Evolutionary conservation across 1,140 invertebrate genomes (phyloP), one percentile per base, ranked within the genome.

Genomic region (Paramacrobiotus metropolitanus): DNA sequence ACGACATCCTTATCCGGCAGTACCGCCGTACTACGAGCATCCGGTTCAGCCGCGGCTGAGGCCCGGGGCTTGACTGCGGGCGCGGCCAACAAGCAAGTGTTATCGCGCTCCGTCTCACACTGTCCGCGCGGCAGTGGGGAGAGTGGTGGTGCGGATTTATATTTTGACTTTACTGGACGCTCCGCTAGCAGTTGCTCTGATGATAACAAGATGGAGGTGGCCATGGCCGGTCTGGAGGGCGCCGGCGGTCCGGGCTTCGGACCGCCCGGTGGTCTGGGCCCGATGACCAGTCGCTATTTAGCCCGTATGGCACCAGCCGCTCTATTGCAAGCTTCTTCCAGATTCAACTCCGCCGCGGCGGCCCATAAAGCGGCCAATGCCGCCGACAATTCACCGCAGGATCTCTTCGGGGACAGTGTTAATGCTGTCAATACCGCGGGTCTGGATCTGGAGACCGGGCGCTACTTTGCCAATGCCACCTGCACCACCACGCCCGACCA

Each of bases 191-290:
- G 28, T 28, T 55, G 48, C 48, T 55, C 48, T 55, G 48, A 55
- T 55, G 48, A 55, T 55, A 55, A 28, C 28, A 55, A 55, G 48
- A 55, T 55, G 48, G 48, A 55, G 24, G 48, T 55, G 48, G 48
- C 48, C 48, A 55, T 55, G 48, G 48, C 48, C 15, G 48, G 48
- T 15, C 24, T 55, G 48, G 48, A 55, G 4, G 48, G 48, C 24
- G 34, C 9, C 34, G 28, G 24, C 48, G 48, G 48, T 20, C 48
- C 48, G 24, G 48, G 15, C 48, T 55, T 55, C 24, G 48, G 48
- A 24, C 48, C 48, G 48, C 48, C 48, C 48, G 48, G 48, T 9
- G 48, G 48, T 9, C 24, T 55, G 15, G 48, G 48, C 24, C 48
- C 15, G 48, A 55, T 55, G 48, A 55, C 48, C 48, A 55, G 15